phyloP scores from a whole-genome alignment of 2,797 vertebrate genomes.

The Tadarida brasiliensis region DNA sequence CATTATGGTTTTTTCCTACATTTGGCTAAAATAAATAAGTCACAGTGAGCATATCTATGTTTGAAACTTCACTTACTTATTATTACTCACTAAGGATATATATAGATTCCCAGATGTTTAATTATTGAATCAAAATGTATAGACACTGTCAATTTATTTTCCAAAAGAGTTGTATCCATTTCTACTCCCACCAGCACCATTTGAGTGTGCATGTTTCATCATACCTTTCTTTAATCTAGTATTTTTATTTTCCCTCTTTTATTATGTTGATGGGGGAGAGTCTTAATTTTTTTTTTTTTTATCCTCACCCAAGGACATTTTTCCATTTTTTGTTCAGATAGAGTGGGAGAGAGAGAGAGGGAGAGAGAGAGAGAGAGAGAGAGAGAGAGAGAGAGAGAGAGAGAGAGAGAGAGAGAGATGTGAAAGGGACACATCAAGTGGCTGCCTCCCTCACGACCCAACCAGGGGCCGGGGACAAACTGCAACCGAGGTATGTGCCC shows the following conservation, averaged over 20 bases:
- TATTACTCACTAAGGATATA: background rate
- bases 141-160: slow-evolving; percentile 28
- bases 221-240: background rate
- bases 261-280: background rate
- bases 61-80: slow-evolving; percentile 46
- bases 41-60: background rate
- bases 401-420: too few species aligned
- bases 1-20: slow-evolving; percentile 32
- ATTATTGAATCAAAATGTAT: slow-evolving; percentile 57
- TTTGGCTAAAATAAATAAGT: slow-evolving; percentile 61
- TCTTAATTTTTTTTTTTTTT: slow-evolving; percentile 22
- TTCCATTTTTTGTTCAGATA: too few species aligned
- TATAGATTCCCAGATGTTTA: slow-evolving; percentile 35
- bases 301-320: too few species aligned
- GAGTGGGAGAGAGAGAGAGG: too few species aligned
- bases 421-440: too few species aligned
- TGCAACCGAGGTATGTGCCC: too few species aligned
- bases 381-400: too few species aligned
- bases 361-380: too few species aligned
- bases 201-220: background rate
- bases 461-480: too few species aligned
- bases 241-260: slow-evolving; percentile 42
- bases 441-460: too few species aligned
- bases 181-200: background rate
- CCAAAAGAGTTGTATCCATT: background rate